Evolutionary conservation across 2,888 invertebrate species (phyloP).

Genomic region (Rhorus exstirpatorius): DNA sequence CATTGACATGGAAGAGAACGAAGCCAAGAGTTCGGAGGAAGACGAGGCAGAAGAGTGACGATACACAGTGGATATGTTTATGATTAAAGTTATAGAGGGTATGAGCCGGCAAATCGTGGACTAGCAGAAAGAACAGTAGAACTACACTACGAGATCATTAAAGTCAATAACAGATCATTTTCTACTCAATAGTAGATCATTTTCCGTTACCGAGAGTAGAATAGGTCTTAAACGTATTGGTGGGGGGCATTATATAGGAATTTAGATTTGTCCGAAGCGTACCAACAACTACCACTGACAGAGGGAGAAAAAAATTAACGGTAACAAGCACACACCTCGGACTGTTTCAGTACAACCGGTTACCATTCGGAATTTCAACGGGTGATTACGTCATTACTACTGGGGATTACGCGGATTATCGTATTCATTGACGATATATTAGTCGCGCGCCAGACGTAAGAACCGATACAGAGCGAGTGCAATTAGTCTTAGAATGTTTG

Average conservation of each 20-base stretch:
- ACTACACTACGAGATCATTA: slow-evolving; percentile 19
- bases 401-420: slow-evolving; percentile 44
- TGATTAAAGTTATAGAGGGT: background rate
- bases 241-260: slow-evolving; percentile 76
- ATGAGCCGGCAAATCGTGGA: background rate
- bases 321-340: slow-evolving; percentile 80
- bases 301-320: slow-evolving; percentile 75
- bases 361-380: slow-evolving; percentile 31
- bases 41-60: background rate
- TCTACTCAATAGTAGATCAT: slow-evolving; percentile 59
- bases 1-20: background rate
- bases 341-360: slow-evolving; percentile 69
- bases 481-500: slow-evolving; percentile 13
- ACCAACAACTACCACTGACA: slow-evolving; percentile 79
- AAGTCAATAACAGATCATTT: slow-evolving; percentile 26
- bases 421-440: slow-evolving; percentile 57
- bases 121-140: slow-evolving; percentile 1
- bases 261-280: slow-evolving; percentile 82
- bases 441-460: slow-evolving; percentile 6
- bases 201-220: slow-evolving; percentile 70
- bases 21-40: background rate
- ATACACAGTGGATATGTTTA: slow-evolving; percentile 1
- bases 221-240: slow-evolving; percentile 65
- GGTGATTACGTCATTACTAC: slow-evolving; percentile 4
- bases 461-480: slow-evolving; percentile 30